A percentile compares a stretch with the other conserved stretches of the same genome.
Conservation (phyloP, 2,888 invertebrate species). For the Lathronympha strigana region DNA sequence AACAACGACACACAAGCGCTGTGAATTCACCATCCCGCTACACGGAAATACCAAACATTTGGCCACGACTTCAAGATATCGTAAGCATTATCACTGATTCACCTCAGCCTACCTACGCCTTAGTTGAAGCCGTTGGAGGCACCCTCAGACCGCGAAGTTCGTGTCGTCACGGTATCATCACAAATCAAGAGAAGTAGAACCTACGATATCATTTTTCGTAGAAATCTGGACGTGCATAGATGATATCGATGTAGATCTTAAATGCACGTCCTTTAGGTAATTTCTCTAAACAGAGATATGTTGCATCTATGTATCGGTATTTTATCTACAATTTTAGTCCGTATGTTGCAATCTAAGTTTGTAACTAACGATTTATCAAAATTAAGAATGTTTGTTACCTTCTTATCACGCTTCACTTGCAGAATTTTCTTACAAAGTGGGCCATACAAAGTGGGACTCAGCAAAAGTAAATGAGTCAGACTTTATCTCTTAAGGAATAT, state of each 20-base stretch:
- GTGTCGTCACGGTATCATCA: neutral
- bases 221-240: neutral
- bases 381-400: constrained; percentile 11
- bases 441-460: constrained; percentile 31
- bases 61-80: neutral
- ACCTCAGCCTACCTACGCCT: neutral
- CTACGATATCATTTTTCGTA: neutral
- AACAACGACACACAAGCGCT: neutral
- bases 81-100: neutral
- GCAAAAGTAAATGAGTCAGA: constrained; percentile 41
- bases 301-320: neutral
- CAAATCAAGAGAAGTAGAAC: neutral
- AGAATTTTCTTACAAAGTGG: constrained; percentile 9
- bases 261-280: neutral
- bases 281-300: neutral
- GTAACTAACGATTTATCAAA: neutral
- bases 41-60: neutral
- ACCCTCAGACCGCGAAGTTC: neutral
- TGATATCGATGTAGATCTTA: neutral
- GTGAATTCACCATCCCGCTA: neutral
- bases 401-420: neutral
- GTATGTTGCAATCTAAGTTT: neutral
- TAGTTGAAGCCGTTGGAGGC: neutral
- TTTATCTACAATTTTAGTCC: constrained; percentile 4
- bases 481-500: constrained; percentile 47